phyloP scores from a whole-genome alignment of 2,888 invertebrate species.

The Lochmaea capreae region DNA sequence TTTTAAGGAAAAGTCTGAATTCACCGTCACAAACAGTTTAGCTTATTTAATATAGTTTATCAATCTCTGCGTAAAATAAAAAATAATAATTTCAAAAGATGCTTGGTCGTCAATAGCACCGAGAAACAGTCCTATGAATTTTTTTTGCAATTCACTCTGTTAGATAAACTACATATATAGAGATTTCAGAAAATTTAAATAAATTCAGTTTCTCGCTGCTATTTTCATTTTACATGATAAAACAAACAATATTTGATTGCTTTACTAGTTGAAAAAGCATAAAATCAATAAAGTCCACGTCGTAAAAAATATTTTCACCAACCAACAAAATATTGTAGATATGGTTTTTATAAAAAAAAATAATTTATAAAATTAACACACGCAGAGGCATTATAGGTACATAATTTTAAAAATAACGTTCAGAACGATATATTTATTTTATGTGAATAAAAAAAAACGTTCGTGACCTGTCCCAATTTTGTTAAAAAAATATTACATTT shows the following conservation, averaged over 20 bases:
- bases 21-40: too few species aligned
- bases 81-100: too few species aligned
- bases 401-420: not conserved
- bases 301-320: not conserved
- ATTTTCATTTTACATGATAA: not conserved
- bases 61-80: too few species aligned
- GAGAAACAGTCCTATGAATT: too few species aligned
- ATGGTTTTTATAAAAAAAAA: not conserved
- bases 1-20: too few species aligned
- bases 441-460: not conserved
- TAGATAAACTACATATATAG: too few species aligned
- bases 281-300: not conserved
- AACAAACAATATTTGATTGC: not conserved
- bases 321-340: not conserved
- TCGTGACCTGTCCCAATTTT: constrained; percentile 6
- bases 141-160: too few species aligned
- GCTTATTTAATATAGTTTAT: too few species aligned
- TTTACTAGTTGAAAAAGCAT: not conserved
- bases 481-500: not conserved
- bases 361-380: not conserved
- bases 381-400: not conserved
- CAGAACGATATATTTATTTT: not conserved
- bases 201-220: too few species aligned
- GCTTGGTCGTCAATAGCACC: too few species aligned
- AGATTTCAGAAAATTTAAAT: too few species aligned